These are phyloP conservation scores for Ianthella basta DNA, from an alignment of 37 sponge, comb jelly and placozoan species.

Conservation along the genomic window DNA sequence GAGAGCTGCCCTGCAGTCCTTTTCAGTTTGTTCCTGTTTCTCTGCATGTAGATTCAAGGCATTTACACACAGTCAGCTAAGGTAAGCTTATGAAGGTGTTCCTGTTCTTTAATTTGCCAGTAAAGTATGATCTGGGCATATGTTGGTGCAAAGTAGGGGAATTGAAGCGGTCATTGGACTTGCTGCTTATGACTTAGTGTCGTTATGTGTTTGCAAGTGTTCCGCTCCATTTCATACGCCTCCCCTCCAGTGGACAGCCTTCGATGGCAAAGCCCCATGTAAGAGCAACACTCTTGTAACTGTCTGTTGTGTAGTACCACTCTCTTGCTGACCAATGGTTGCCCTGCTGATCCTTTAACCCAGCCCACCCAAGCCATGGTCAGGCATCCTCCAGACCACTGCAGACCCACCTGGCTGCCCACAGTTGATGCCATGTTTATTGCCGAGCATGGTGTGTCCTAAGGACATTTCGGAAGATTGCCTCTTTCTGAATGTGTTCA, in stretches of 20 bases:
- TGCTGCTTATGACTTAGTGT: too few species aligned
- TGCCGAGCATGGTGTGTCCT: conserved; percentile 58
- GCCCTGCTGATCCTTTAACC: neutral
- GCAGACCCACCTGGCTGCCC: conserved; percentile 77
- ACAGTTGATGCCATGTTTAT: conserved; percentile 47
- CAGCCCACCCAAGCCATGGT: conserved; percentile 59
- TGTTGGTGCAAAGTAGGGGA: too few species aligned
- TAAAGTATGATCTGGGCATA: too few species aligned
- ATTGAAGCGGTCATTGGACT: too few species aligned
- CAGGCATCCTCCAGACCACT: conserved; percentile 42
- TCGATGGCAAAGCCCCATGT: conserved; percentile 76
- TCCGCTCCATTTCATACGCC: conserved; percentile 78
- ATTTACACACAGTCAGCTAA: too few species aligned
- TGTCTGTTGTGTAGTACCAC: neutral
- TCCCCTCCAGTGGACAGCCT: conserved; percentile 51
- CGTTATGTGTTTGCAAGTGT: conserved; percentile 52
- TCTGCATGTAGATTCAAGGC: too few species aligned
- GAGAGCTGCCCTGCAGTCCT: too few species aligned
- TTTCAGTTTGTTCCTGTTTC: too few species aligned
- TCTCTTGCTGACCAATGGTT: neutral
- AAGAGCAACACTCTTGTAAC: too few species aligned
- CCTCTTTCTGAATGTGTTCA: conserved; percentile 77
- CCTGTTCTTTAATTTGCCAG: too few species aligned
- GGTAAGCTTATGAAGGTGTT: too few species aligned
- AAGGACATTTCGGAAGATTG: conserved; percentile 62